These are phyloP conservation scores for Gymnosoma rotundatum DNA, from an alignment of 2,888 invertebrate species.

Conservation along the genomic window DNA sequence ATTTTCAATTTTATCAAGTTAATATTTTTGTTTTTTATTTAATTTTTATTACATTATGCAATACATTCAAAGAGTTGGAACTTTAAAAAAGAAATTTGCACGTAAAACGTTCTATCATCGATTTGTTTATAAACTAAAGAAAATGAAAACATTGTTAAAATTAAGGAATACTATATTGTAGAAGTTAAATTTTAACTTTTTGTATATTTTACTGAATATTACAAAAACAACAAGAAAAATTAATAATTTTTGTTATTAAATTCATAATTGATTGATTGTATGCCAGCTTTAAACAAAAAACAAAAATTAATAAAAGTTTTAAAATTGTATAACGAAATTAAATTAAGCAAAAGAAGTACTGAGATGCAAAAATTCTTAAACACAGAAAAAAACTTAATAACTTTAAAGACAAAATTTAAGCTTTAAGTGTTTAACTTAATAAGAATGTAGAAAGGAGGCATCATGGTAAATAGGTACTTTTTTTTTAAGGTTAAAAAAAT, in stretches of 20 bases:
- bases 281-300: slow-evolving; percentile 22
- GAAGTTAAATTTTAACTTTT: slow-evolving; percentile 28
- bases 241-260: slow-evolving; percentile 14
- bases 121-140: slow-evolving; percentile 63
- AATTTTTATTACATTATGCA: slow-evolving; percentile 65
- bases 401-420: slow-evolving; percentile 15
- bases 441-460: slow-evolving; percentile 49
- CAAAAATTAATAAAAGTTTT: too few species aligned
- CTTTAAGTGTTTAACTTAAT: slow-evolving; percentile 8
- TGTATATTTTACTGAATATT: slow-evolving; percentile 31
- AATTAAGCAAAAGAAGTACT: neutral
- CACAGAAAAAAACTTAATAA: slow-evolving; percentile 22
- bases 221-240: neutral
- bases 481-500: slow-evolving; percentile 26
- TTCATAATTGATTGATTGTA: slow-evolving; percentile 12
- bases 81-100: slow-evolving; percentile 57
- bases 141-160: slow-evolving; percentile 55
- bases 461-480: slow-evolving; percentile 58
- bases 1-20: slow-evolving; percentile 39
- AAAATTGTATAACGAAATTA: too few species aligned
- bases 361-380: slow-evolving; percentile 37
- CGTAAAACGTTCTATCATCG: slow-evolving; percentile 59
- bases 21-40: slow-evolving; percentile 54
- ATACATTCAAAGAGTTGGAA: slow-evolving; percentile 69
- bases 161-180: slow-evolving; percentile 63